Conservation (phyloP, 2,888 invertebrate genomes). For the Acanthosepion lycidas region DNA sequence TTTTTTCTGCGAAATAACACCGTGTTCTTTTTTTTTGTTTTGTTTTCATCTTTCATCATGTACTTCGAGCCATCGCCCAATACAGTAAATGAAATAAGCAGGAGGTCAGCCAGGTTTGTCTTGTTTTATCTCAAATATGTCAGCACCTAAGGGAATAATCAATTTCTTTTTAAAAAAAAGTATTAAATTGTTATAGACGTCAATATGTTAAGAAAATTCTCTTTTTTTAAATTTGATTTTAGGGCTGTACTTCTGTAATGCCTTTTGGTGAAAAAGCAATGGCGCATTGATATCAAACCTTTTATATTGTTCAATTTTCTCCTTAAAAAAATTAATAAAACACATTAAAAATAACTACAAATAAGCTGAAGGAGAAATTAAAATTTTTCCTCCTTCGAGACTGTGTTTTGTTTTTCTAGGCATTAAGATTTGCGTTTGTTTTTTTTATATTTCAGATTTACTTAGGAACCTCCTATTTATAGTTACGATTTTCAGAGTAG, state of each 20-base stretch:
- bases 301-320: background rate
- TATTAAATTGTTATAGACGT: background rate
- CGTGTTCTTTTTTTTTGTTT: too few relatives aligned
- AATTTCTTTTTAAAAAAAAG: background rate
- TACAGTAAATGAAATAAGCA: background rate
- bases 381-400: background rate
- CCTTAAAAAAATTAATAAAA: background rate
- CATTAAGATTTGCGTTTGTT: background rate
- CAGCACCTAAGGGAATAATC: slow-evolving; percentile 1
- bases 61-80: background rate
- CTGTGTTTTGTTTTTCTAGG: background rate
- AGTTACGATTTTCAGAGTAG: too few relatives aligned
- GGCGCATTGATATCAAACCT: background rate
- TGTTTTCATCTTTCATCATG: background rate
- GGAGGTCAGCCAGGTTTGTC: background rate
- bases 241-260: background rate
- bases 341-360: background rate
- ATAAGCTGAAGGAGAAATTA: background rate
- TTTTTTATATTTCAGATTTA: background rate
- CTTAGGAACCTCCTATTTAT: too few relatives aligned
- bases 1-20: too few relatives aligned
- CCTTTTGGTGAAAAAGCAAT: background rate
- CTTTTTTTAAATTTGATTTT: background rate
- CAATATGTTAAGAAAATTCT: background rate
- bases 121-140: background rate